Evolutionary conservation across 2,888 invertebrate species (phyloP).

Genomic region (Diplazon laetatorius): DNA sequence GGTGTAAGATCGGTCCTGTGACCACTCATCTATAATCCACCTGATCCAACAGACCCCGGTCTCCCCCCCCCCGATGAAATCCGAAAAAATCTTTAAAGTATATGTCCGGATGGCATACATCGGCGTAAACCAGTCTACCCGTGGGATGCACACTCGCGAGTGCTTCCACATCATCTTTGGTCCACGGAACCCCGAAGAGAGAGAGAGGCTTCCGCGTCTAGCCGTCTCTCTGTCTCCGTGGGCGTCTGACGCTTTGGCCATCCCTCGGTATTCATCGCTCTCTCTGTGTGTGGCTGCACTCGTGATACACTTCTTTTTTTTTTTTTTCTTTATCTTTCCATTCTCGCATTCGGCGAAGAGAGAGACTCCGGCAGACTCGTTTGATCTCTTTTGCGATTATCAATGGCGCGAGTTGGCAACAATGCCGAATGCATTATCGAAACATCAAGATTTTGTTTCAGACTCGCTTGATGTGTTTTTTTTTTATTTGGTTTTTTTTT

Average conservation of each 20-base stretch:
- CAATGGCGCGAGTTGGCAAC: background rate
- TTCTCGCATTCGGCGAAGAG: slow-evolving; percentile 24
- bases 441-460: background rate
- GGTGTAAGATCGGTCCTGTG: too few species aligned
- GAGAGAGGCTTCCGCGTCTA: slow-evolving; percentile 25
- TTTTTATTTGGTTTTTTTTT: background rate
- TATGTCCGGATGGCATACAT: slow-evolving; percentile 13
- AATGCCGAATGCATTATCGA: slow-evolving; percentile 21
- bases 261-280: background rate
- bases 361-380: slow-evolving; percentile 5
- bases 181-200: slow-evolving; percentile 19
- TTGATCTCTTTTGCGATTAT: slow-evolving; percentile 38
- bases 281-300: slow-evolving; percentile 32
- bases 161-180: slow-evolving; percentile 48
- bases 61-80: background rate
- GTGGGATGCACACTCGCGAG: slow-evolving; percentile 6
- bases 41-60: slow-evolving; percentile 3
- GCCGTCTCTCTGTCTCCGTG: slow-evolving; percentile 11
- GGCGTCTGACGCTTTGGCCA: slow-evolving; percentile 36
- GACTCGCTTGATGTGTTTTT: too few species aligned
- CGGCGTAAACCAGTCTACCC: slow-evolving; percentile 5
- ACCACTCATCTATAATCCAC: too few species aligned
- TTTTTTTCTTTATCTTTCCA: too few species aligned
- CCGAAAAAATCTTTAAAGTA: background rate
- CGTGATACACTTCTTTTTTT: slow-evolving; percentile 23